phyloP scores from a whole-genome alignment of 2,797 vertebrate genomes.

The Chelon auratus region DNA sequence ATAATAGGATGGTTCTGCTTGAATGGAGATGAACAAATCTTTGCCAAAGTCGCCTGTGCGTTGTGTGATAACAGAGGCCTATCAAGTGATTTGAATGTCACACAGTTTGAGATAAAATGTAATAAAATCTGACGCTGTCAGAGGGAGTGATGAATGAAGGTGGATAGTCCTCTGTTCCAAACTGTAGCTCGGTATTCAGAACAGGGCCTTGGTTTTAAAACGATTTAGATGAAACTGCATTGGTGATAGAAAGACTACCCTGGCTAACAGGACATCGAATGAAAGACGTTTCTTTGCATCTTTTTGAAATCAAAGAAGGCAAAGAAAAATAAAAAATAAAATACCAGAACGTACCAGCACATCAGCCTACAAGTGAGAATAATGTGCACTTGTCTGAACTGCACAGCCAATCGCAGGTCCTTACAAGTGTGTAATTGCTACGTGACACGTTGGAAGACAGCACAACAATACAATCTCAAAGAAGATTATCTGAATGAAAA shows the following conservation, averaged over 20 bases:
- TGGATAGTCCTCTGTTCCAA: not conserved
- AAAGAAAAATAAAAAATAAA: constrained; percentile 18
- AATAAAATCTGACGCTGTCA: constrained; percentile 2
- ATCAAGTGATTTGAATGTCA: constrained; percentile 2
- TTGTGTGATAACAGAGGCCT: not conserved
- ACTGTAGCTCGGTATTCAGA: not conserved
- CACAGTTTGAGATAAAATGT: not conserved
- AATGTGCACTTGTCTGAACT: constrained; percentile 51
- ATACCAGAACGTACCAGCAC: constrained; percentile 27
- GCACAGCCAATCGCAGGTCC: constrained; percentile 34
- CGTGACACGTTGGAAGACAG: constrained; percentile 66
- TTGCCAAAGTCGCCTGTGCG: constrained; percentile 11
- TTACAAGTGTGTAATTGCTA: constrained; percentile 68
- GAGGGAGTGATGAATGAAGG: not conserved
- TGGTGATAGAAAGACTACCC: constrained; percentile 12
- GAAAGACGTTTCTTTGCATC: constrained; percentile 8
- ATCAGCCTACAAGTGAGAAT: constrained; percentile 39
- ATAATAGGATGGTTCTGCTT: constrained; percentile 19
- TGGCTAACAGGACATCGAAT: constrained; percentile 22
- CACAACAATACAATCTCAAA: constrained; percentile 68
- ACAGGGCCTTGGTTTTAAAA: not conserved
- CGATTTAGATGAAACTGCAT: not conserved
- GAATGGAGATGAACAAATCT: constrained; percentile 9
- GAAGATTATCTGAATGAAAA: constrained; percentile 67
- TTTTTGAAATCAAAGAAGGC: not conserved